These are phyloP conservation scores for Cyaniris semiargus DNA, from an alignment of 2,888 invertebrate genomes.

Conservation along the genomic window DNA sequence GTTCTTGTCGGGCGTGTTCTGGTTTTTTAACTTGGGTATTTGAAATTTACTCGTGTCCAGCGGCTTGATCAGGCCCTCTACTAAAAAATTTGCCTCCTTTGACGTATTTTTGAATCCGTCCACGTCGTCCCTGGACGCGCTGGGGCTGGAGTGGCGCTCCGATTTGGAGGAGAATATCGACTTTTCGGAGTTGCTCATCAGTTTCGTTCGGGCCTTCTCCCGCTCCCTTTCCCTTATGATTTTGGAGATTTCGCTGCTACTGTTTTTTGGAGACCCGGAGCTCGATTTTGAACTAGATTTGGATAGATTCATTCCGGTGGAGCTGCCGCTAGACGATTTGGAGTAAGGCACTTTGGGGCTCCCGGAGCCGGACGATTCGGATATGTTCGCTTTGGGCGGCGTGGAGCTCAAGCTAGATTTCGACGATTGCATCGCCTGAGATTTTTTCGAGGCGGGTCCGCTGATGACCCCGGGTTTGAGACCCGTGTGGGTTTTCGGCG, in stretches of 20 bases:
- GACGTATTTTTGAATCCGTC: conserved; percentile 83
- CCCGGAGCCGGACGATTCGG: conserved; percentile 58
- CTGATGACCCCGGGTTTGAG: conserved; percentile 92
- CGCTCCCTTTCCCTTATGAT: conserved; percentile 82
- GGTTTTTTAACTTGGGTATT: conserved; percentile 87
- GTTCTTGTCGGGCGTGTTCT: conserved; percentile 72
- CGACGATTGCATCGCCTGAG: conserved; percentile 82
- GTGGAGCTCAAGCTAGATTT: conserved; percentile 57
- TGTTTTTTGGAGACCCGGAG: conserved; percentile 82
- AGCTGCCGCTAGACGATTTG: conserved; percentile 67
- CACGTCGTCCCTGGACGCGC: conserved; percentile 82
- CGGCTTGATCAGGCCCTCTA: conserved; percentile 89
- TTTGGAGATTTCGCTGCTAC: conserved; percentile 79
- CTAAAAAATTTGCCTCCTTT: conserved; percentile 83
- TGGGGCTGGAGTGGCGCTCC: conserved; percentile 84
- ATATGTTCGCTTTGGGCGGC: conserved; percentile 69
- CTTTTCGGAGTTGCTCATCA: conserved; percentile 82
- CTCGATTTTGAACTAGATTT: conserved; percentile 75
- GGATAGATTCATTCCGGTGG: conserved; percentile 69
- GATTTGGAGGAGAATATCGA: conserved; percentile 83
- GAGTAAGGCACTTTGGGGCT: conserved; percentile 74
- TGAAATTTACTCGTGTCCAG: conserved; percentile 91
- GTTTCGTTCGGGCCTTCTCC: conserved; percentile 80
- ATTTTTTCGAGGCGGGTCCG: conserved; percentile 92
- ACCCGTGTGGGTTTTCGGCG: conserved; percentile 90